A percentile compares a stretch with the other conserved stretches of the same genome.
Conservation (phyloP, 2,797 vertebrate genomes). For the Sebastes umbrosus region DNA sequence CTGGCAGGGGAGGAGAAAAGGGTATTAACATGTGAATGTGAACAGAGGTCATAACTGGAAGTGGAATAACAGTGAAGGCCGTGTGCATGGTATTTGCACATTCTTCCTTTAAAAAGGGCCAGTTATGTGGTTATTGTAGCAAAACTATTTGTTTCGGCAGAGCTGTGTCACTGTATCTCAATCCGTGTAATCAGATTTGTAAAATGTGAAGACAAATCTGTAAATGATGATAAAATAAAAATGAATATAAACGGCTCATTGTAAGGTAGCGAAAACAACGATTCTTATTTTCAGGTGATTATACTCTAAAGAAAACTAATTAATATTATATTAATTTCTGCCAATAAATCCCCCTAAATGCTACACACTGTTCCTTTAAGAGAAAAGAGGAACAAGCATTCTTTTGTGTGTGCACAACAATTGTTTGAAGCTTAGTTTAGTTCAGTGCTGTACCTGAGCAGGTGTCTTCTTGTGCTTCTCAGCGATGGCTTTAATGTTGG, state of each 20-base stretch:
- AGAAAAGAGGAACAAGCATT: no score
- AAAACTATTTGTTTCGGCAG: background rate
- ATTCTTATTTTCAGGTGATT: no score
- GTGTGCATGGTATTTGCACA: no score
- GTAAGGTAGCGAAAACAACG: no score
- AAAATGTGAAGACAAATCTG: background rate
- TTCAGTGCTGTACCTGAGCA: constrained; percentile 85
- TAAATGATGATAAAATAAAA: no score
- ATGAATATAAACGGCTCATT: no score
- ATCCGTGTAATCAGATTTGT: background rate
- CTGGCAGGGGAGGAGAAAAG: constrained; percentile 59
- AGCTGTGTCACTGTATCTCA: background rate
- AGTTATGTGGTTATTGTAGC: background rate
- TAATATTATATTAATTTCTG: no score
- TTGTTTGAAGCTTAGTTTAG: no score
- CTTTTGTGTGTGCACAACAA: no score
- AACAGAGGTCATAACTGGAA: background rate
- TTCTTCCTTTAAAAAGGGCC: background rate
- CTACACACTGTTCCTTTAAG: no score
- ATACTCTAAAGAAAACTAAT: no score
- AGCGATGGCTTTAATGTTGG: constrained; percentile 88
- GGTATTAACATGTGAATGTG: background rate
- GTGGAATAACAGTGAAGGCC: background rate
- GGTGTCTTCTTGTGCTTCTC: constrained; percentile 88
- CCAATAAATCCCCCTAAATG: no score